Conservation (phyloP, 2,888 invertebrate species). For the Drosophila affinis region DNA sequence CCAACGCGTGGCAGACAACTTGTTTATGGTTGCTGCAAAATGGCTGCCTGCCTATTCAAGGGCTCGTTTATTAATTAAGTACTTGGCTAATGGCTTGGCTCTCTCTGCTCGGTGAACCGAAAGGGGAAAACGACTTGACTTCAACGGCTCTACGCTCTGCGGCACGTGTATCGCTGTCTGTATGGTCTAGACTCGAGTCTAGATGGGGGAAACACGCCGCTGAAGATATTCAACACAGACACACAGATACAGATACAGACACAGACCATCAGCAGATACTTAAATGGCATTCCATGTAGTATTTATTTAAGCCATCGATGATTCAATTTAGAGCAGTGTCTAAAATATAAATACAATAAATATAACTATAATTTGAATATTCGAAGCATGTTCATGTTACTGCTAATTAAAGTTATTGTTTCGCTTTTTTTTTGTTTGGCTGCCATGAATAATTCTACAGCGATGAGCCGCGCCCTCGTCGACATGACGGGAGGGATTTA, state of each 20-base stretch:
- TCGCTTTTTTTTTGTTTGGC: not conserved
- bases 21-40: constrained; percentile 4
- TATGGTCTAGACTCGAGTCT: constrained; percentile 8
- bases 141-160: not conserved
- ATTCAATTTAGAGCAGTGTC: too few species aligned
- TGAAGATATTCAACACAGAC: not conserved
- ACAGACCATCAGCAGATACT: not conserved
- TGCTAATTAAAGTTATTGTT: not conserved
- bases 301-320: not conserved
- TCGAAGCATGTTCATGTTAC: too few species aligned
- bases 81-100: constrained; percentile 15
- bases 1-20: constrained; percentile 12
- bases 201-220: not conserved
- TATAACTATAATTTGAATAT: too few species aligned
- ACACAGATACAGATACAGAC: too few species aligned
- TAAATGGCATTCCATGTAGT: not conserved
- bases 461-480: not conserved
- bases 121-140: constrained; percentile 11
- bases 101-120: constrained; percentile 26
- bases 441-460: not conserved
- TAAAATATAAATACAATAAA: too few species aligned
- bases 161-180: constrained; percentile 8
- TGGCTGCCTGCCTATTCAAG: constrained; percentile 8
- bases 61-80: constrained; percentile 40
- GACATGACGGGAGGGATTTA: constrained; percentile 6